These are phyloP conservation scores for Hirtodrosophila histrioides DNA, from an alignment of 2,888 invertebrate genomes.

Conservation along the genomic window DNA sequence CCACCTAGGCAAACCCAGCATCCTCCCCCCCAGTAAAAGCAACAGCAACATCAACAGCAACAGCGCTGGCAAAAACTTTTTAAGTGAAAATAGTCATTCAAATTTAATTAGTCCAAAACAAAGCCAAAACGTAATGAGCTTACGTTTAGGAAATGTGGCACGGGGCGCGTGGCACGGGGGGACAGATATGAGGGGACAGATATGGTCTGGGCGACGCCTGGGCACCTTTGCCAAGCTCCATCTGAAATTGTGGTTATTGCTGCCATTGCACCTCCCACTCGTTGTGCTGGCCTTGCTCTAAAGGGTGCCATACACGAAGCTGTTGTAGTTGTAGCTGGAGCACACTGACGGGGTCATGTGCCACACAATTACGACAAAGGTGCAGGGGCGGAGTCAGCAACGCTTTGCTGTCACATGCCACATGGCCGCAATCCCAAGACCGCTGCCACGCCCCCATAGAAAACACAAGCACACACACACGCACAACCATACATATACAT, in stretches of 20 bases:
- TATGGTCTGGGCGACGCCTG: conserved; percentile 26
- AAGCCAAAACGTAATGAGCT: conserved; percentile 81
- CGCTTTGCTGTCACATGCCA: conserved; percentile 79
- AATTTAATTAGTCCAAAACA: conserved; percentile 80
- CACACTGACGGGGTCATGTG: conserved; percentile 73
- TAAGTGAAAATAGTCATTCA: conserved; percentile 82
- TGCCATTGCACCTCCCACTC: conserved; percentile 46
- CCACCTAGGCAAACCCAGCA: not conserved
- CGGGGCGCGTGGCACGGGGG: not conserved
- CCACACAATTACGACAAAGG: conserved; percentile 78
- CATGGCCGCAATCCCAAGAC: conserved; percentile 74
- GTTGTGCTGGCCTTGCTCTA: conserved; percentile 20
- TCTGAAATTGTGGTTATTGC: conserved; percentile 75
- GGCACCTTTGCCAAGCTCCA: conserved; percentile 62
- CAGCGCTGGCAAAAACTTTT: conserved; percentile 68
- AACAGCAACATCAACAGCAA: conserved; percentile 37
- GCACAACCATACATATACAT: conserved; percentile 12
- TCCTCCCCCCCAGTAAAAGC: conserved; percentile 6
- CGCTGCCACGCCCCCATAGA: conserved; percentile 55
- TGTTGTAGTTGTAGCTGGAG: conserved; percentile 5
- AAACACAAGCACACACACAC: conserved; percentile 25
- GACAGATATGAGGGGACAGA: not conserved
- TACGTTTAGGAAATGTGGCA: conserved; percentile 59
- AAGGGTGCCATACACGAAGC: conserved; percentile 60
- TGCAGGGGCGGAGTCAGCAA: conserved; percentile 71